These are phyloP conservation scores for Desoria tigrina DNA, from an alignment of 2,888 invertebrate genomes.

Conservation along the genomic window DNA sequence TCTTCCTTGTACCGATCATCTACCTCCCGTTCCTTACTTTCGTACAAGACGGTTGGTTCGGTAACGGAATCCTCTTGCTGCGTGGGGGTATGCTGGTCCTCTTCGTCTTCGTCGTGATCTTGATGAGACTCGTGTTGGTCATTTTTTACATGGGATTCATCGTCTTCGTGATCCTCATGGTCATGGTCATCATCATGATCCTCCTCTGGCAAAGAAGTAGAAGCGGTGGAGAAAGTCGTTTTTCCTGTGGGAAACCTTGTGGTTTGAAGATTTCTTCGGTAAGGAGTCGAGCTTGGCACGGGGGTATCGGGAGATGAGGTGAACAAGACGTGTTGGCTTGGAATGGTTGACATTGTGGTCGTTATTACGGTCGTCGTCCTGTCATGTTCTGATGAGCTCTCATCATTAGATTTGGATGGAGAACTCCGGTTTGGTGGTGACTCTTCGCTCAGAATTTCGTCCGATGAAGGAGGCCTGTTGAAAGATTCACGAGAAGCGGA, in stretches of 20 bases:
- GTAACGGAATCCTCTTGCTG: neutral
- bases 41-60: neutral
- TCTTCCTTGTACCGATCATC: conserved; percentile 26
- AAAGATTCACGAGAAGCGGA: too few relatives aligned
- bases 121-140: conserved; percentile 2
- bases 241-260: conserved; percentile 41
- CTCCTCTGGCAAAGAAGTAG: conserved; percentile 16
- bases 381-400: too few relatives aligned
- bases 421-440: too few relatives aligned
- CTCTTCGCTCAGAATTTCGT: too few relatives aligned
- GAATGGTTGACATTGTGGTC: conserved; percentile 1
- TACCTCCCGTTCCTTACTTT: conserved; percentile 21
- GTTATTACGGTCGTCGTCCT: too few relatives aligned
- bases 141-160: neutral
- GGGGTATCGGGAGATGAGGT: conserved; percentile 37
- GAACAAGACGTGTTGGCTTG: conserved; percentile 42
- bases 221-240: conserved; percentile 30
- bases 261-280: conserved; percentile 29
- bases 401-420: too few relatives aligned
- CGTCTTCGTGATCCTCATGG: neutral
- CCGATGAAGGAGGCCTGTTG: too few relatives aligned
- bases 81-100: neutral
- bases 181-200: conserved; percentile 19
- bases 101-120: conserved; percentile 19
- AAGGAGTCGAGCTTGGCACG: conserved; percentile 22